Evolutionary conservation across 1,140 invertebrate genomes (phyloP), one percentile per base, ranked within the genome.

Genomic region (Eumaeus atala): DNA sequence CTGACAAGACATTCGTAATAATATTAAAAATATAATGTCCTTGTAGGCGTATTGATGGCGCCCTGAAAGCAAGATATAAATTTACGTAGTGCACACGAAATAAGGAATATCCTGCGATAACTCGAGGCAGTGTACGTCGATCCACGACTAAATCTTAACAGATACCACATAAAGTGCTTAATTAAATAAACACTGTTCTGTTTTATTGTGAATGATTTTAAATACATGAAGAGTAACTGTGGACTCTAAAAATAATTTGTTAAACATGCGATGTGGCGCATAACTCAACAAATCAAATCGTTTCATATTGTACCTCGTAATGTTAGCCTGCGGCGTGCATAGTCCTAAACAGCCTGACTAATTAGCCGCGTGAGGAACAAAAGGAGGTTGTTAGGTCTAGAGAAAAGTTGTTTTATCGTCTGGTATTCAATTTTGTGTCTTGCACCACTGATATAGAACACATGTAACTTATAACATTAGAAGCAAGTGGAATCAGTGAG

Each of bases 331-430:
- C 56, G 77, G 82, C 75, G 64, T 67, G 62, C 69, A 65, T 68
- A 70, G 68, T 66, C 75, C 80, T 85, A 84, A 85, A 81, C 74
- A 80, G 77, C 61, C 76, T 84, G 80, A 84, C 81, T 86, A 86
- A 84, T 86, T 84, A 86, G 81, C 81, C 66, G 76, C 76, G 75
- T 79, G 79, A 77, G 73, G 67, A 74, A 83, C 80, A 77, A 79
- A 82, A 80, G 71, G 67, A 63, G 59, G 62, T 70, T 66, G 54
- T 62, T 64, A 59, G 59, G 54, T 67, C 49, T 60, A 40, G 65
- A 58, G 44, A 63, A 51, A 49, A 48, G 21, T 58, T 54, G 36
- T 48, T 56, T 48, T 47, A 56, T 48, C 28, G 51, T 51, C 37
- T 35, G 21, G 17, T 50, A 53, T 18, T 53, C 54, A 36, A 72